Evolutionary conservation across 2,888 invertebrate genomes (phyloP).

Genomic region (Cheilosia pagana): DNA sequence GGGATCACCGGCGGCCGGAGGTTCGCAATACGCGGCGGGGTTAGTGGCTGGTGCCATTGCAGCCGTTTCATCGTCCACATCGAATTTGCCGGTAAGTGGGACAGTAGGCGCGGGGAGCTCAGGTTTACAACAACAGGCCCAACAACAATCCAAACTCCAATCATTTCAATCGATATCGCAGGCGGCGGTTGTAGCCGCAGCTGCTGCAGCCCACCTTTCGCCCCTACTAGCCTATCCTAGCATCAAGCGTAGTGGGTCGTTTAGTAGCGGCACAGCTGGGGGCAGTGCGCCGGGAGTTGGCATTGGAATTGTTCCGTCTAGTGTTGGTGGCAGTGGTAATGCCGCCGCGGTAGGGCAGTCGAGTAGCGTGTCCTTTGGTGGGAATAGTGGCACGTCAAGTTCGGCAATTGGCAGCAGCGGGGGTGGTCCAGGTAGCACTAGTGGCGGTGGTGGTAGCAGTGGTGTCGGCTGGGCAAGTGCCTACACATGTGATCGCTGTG

Average conservation of each 20-base stretch:
- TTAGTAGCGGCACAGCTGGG: constrained; percentile 62
- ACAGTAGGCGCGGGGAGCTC: constrained; percentile 60
- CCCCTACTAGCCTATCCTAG: constrained; percentile 53
- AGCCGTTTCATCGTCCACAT: constrained; percentile 73
- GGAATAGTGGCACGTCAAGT: constrained; percentile 65
- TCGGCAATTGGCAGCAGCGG: constrained; percentile 34
- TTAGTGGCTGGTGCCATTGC: constrained; percentile 65
- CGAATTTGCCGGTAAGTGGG: constrained; percentile 74
- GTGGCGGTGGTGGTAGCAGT: constrained; percentile 29
- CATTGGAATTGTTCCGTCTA: constrained; percentile 38
- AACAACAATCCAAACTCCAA: constrained; percentile 44
- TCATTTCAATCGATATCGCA: constrained; percentile 70
- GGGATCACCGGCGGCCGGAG: constrained; percentile 59
- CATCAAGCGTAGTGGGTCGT: constrained; percentile 66
- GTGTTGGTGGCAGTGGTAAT: constrained; percentile 52
- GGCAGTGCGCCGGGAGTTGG: constrained; percentile 66
- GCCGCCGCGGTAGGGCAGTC: constrained; percentile 41
- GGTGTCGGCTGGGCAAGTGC: constrained; percentile 79
- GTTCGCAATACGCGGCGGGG: constrained; percentile 59
- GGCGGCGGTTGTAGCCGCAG: constrained; percentile 25
- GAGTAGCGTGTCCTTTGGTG: constrained; percentile 42
- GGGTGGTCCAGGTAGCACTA: constrained; percentile 33
- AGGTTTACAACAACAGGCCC: constrained; percentile 49
- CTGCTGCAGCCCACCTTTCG: constrained; percentile 41
- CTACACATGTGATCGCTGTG: constrained; percentile 85